Evolutionary conservation across 2,113 vertebrate species (phyloP).

Genomic region (Numida meleagris): DNA sequence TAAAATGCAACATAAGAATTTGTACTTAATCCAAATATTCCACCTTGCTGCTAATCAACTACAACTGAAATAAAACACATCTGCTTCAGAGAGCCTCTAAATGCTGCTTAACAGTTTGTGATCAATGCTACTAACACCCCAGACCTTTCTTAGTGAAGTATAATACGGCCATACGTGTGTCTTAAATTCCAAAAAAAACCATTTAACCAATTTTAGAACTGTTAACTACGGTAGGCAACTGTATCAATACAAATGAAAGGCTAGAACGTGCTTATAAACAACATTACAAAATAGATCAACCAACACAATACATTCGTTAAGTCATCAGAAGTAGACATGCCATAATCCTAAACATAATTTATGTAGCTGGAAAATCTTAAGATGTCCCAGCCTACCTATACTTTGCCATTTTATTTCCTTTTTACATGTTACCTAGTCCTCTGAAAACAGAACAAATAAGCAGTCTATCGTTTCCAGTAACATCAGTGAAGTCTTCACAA

Average conservation of each 20-base stretch:
- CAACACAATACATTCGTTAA: neutral
- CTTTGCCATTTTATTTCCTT: neutral
- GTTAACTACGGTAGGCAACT: neutral
- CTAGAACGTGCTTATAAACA: neutral
- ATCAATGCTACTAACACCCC: neutral
- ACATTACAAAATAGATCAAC: neutral
- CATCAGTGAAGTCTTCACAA: neutral
- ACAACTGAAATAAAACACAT: neutral
- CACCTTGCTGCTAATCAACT: neutral
- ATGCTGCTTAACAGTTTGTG: neutral
- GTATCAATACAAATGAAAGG: neutral
- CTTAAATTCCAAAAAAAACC: neutral
- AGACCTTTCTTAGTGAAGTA: neutral
- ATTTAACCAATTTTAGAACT: neutral
- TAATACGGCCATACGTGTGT: neutral
- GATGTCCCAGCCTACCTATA: neutral
- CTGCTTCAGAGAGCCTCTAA: neutral
- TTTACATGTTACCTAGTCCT: neutral
- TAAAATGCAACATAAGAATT: rapidly evolving
- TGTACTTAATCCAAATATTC: neutral
- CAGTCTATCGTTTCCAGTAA: neutral
- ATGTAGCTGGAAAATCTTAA: neutral
- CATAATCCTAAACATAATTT: neutral
- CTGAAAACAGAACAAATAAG: neutral
- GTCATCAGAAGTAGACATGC: neutral